Evolutionary conservation across 2,888 invertebrate genomes (phyloP), one percentile per base, ranked within the genome.

Genomic region (Melieria picta): DNA sequence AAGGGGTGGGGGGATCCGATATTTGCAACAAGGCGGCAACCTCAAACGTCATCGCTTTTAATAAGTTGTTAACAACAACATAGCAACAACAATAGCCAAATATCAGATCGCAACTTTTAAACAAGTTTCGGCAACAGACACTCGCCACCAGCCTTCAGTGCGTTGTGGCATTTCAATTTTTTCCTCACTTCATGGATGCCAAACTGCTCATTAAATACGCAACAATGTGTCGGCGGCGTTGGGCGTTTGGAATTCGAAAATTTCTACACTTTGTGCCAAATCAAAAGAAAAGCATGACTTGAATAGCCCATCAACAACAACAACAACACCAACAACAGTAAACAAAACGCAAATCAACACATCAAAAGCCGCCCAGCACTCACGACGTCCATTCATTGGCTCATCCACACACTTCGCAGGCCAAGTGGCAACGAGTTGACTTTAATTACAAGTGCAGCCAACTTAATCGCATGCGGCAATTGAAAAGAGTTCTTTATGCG

Each of bases 31-130:
- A 13, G 13, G 9, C n/a, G 11, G 52, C 11, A 13, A 5, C 52
- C 13, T 5, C 13, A 52, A 52, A 50, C 82, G 83, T 82, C 82
- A 82, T 78, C 80, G 74, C 77, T 81, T 82, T 82, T 82, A 82
- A 82, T 81, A 80, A 80, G 76, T 77, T 80, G 81, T 78, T 82
- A 81, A 82, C 80, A 77, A 30, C 30, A 1, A 16, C 16, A 16
- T 52, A 50, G 52, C 13, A n/a, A 52, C 11, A n/a, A 7, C 52
- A 13, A 52, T 11, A 4, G 13, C 52, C n/a, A 52, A 52, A 52
- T 5, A 7, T 52, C 52, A 30, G 30, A 30, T 30, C 30, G 30
- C 30, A 30, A 30, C 30, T 30, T 30, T 30, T 30, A 30, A 30
- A 30, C 30, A 30, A 30, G 30, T 30, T 30, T 30, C 30, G 30